These are phyloP conservation scores for Hanleya hanleyi DNA, from an alignment of 2,888 invertebrate species.

Conservation along the genomic window DNA sequence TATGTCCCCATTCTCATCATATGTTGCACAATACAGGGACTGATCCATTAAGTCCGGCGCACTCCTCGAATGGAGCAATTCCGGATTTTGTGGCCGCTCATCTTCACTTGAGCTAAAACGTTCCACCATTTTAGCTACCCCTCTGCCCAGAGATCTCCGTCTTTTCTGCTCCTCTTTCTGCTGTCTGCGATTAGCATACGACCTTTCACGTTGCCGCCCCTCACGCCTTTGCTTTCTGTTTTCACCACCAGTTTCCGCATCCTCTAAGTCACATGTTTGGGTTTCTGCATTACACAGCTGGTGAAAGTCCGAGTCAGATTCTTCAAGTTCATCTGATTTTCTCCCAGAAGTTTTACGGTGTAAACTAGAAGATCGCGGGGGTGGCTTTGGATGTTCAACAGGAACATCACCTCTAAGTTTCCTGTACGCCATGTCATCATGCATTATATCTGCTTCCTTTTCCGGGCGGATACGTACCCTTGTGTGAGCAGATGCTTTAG, in stretches of 20 bases:
- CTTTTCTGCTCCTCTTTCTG: constrained; percentile 31
- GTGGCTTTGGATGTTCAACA: constrained; percentile 14
- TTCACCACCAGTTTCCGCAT: not conserved
- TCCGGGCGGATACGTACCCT: constrained; percentile 38
- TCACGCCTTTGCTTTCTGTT: not conserved
- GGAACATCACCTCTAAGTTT: constrained; percentile 1
- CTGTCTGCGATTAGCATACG: constrained; percentile 43
- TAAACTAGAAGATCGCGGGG: constrained; percentile 16
- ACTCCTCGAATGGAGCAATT: constrained; percentile 55
- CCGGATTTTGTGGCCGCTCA: constrained; percentile 39
- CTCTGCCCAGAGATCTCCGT: constrained; percentile 44
- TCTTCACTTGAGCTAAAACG: constrained; percentile 62
- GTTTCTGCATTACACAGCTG: not conserved
- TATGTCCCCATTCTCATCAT: constrained; percentile 27
- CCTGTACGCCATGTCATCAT: constrained; percentile 44
- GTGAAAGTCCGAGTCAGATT: not conserved
- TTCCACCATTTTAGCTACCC: constrained; percentile 60
- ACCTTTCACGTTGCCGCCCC: constrained; percentile 18
- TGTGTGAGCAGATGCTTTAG: constrained; percentile 18
- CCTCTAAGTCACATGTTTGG: not conserved
- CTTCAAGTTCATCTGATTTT: constrained; percentile 1
- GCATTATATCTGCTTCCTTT: constrained; percentile 41
- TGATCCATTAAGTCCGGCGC: constrained; percentile 60
- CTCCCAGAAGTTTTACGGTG: constrained; percentile 1
- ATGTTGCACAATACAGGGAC: constrained; percentile 32